Base-by-base conservation (phyloP, 2,888 invertebrate species). In the Laothoe populi region DNA sequence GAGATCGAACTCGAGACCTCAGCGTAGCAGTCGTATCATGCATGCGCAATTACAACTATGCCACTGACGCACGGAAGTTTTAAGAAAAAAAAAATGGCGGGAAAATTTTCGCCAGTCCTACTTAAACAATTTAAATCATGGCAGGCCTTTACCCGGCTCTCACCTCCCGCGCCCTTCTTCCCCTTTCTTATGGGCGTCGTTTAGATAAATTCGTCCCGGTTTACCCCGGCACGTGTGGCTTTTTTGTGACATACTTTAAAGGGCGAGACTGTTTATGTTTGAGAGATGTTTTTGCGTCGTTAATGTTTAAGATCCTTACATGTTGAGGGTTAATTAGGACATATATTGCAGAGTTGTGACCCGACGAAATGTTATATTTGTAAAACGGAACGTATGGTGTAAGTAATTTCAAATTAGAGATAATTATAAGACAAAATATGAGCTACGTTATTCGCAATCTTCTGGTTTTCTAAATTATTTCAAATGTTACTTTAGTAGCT, bases 141-240 rank as follows among this genome's bases (percentile, higher is more conserved):
- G 38, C 26, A 23, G 3, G 44, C 44, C 21, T 23, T 10, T 21
- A 8, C 21, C 21, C 23, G 11, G n/a, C 44, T n/a, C 44, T 19
- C 8, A 10, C 21, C 21, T 0, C 8, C 49, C 10, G 10, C 49
- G 38, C 59, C 66, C 64, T 49, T 61, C 66, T 64, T 69, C 49
- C 60, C 57, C 66, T 70, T 72, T 69, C 72, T 65, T 68, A 64
- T 65, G 61, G 64, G 61, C 63, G 68, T 69, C 70, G 68, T 70
- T 74, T 66, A 66, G 64, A 67, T 73, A 69, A 73, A 75, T 72
- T 72, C 70, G 67, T 65, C 69, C 63, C 38, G 48, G 63, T 70
- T 67, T 66, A 63, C 61, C 46, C 61, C 35, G 67, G 69, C 66
- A 66, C 68, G 67, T 69, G 65, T 67, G 57, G 65, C 48, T 67